phyloP scores from a whole-genome alignment of 2,888 invertebrate species.

The Ypsolopha sequella region DNA sequence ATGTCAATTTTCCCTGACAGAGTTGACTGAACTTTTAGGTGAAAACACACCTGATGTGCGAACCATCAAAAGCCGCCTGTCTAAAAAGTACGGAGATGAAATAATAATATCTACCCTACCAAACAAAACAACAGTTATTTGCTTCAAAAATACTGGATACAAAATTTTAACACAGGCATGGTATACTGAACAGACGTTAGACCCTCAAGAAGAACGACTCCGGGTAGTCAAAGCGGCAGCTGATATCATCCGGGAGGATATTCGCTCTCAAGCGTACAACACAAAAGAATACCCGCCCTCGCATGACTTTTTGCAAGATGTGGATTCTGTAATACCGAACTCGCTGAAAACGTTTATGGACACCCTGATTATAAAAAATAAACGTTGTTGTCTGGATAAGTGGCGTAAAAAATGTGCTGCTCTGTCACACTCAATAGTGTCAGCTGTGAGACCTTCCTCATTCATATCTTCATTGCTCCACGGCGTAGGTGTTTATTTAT shows the following conservation, averaged over 20 bases:
- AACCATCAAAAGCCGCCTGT: not conserved
- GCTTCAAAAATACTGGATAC: not conserved
- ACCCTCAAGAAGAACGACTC: constrained; percentile 1
- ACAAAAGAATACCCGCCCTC: constrained; percentile 1
- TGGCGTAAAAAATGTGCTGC: constrained; percentile 1
- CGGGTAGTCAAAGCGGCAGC: constrained; percentile 7
- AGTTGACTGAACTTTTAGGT: not conserved
- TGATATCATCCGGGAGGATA: constrained; percentile 3
- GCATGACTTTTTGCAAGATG: not conserved
- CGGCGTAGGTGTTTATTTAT: not conserved
- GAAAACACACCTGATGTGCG: not conserved
- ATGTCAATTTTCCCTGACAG: not conserved
- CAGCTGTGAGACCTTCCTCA: constrained; percentile 1
- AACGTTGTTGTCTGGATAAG: not conserved
- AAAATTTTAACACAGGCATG: not conserved
- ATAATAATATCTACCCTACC: not conserved
- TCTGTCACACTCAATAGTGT: constrained; percentile 1
- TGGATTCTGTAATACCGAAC: not conserved
- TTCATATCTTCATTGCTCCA: constrained; percentile 1
- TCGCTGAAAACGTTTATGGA: not conserved
- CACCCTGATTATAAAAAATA: not conserved
- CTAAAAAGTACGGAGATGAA: not conserved
- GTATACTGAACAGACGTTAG: not conserved
- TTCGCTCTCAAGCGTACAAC: not conserved
- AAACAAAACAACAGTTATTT: not conserved